These are phyloP conservation scores for Ophonus ardosiacus DNA, from an alignment of 2,888 invertebrate species.

Conservation along the genomic window DNA sequence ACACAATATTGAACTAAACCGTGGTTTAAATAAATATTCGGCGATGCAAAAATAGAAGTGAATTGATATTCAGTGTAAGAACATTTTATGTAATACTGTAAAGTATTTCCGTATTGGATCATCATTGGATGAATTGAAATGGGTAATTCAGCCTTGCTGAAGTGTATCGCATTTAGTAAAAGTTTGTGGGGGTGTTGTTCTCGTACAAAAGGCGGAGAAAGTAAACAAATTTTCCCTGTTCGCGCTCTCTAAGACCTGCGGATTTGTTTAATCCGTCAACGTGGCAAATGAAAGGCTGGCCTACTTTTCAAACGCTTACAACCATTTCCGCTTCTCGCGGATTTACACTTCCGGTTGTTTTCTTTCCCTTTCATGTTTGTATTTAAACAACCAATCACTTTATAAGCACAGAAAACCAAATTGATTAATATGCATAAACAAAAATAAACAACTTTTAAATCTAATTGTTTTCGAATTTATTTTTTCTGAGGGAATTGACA, in stretches of 20 bases:
- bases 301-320: conserved; percentile 38
- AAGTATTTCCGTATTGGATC: not conserved
- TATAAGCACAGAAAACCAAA: not conserved
- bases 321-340: conserved; percentile 25
- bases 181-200: not conserved
- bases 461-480: no score
- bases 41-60: no score
- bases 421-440: not conserved
- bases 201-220: conserved; percentile 21
- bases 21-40: no score
- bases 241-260: conserved; percentile 35
- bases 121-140: not conserved
- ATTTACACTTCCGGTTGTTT: conserved; percentile 49
- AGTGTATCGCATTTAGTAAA: not conserved
- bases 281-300: conserved; percentile 46
- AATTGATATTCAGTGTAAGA: no score
- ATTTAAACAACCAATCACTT: conserved; percentile 39
- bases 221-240: conserved; percentile 44
- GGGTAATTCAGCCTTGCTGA: not conserved
- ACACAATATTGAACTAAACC: no score
- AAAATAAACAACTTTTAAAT: no score
- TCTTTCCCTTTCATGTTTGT: conserved; percentile 35
- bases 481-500: not conserved
- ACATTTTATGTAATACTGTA: no score
- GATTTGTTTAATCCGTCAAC: conserved; percentile 50